A percentile compares a stretch with the other conserved stretches of the same genome.
phyloP scores from a whole-genome alignment of 2,113 vertebrate genomes.

The Entelurus aequoreus region DNA sequence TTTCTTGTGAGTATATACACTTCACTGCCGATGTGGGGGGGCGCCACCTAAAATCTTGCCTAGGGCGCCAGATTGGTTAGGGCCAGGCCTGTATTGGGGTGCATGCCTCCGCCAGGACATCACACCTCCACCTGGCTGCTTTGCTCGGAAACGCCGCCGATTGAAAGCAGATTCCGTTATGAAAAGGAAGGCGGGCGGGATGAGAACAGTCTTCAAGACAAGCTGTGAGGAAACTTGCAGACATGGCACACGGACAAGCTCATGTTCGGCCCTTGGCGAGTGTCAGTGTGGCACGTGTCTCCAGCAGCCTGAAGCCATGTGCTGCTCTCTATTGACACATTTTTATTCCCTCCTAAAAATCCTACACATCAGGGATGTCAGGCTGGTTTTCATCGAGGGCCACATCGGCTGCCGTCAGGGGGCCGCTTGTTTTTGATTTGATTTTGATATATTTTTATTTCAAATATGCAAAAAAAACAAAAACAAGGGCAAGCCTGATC shows the following conservation, averaged over 20 bases:
- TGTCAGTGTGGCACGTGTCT: not conserved
- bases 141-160: slow-evolving; percentile 2
- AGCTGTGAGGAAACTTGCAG: slow-evolving; percentile 15
- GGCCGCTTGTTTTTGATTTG: no score
- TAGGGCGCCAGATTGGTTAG: no score
- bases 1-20: no score
- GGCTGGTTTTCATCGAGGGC: no score
- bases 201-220: slow-evolving; percentile 28
- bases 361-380: no score
- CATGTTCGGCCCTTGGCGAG: slow-evolving; percentile 5
- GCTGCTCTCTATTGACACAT: slow-evolving; percentile 18
- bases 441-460: no score
- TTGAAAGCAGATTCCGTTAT: slow-evolving; percentile 16
- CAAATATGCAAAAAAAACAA: no score
- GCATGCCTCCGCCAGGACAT: slow-evolving; percentile 2
- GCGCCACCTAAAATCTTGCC: no score
- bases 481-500: no score
- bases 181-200: slow-evolving; percentile 2
- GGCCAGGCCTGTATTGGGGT: no score
- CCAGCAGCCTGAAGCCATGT: not conserved
- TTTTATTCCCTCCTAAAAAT: not conserved
- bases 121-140: slow-evolving; percentile 15
- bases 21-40: no score
- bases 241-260: slow-evolving; percentile 17
- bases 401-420: no score